Percentiles rank a stretch among this genome's conserved stretches.
phyloP scores from a whole-genome alignment of 2,797 vertebrate species.

The Chrosomus eos region DNA sequence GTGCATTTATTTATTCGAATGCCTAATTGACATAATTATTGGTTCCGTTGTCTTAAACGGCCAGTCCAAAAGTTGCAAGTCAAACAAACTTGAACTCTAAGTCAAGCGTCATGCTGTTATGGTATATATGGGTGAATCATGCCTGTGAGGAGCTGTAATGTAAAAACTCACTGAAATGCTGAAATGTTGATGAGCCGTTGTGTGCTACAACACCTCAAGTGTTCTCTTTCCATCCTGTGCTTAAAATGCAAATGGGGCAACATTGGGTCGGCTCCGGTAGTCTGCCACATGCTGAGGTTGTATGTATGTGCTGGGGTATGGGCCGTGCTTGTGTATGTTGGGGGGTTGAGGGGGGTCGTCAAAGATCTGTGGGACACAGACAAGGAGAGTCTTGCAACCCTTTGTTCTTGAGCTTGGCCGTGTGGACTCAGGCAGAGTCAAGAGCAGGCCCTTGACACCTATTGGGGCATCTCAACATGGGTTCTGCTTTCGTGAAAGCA shows the following conservation, averaged over 20 bases:
- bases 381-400: constrained; percentile 61
- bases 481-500: constrained; percentile 28
- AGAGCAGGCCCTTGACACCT: constrained; percentile 71
- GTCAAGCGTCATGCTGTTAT: neutral
- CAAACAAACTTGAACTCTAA: neutral
- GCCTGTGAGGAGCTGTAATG: neutral
- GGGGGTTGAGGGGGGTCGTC: constrained; percentile 52
- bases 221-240: constrained; percentile 69
- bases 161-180: constrained; percentile 58
- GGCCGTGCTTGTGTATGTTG: constrained; percentile 55
- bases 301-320: constrained; percentile 52
- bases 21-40: neutral
- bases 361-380: constrained; percentile 56
- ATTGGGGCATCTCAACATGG: constrained; percentile 68
- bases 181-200: constrained; percentile 74
- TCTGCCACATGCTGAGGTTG: constrained; percentile 83
- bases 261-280: constrained; percentile 80
- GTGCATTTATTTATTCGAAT: neutral
- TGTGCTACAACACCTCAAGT: constrained; percentile 74
- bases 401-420: constrained; percentile 83
- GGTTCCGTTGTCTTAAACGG: neutral
- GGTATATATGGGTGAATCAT: neutral
- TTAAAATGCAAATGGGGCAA: constrained; percentile 89
- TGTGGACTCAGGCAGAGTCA: constrained; percentile 65
- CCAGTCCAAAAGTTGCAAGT: neutral